Percentiles rank a stretch among this genome's conserved stretches.
Evolutionary conservation across 2,888 invertebrate species (phyloP).

Genomic region (Rhabditoides inermis): DNA sequence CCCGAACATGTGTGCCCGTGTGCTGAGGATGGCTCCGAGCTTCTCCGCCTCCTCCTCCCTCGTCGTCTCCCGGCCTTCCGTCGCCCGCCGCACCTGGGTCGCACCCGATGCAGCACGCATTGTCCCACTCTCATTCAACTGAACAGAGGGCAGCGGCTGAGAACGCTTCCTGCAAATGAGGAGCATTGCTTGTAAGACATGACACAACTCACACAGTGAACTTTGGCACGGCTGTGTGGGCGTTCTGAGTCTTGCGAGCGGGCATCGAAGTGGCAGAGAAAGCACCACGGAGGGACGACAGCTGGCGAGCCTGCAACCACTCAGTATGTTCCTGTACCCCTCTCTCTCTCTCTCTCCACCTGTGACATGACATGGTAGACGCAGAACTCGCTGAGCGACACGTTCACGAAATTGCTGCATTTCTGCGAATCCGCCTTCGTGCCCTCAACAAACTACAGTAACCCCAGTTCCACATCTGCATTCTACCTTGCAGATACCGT

Average conservation of each 20-base stretch:
- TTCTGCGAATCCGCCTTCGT: constrained; percentile 2
- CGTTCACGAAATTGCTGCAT: constrained; percentile 43
- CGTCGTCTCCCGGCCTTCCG: constrained; percentile 14
- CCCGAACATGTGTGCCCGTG: constrained; percentile 4
- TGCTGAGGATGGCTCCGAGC: constrained; percentile 14
- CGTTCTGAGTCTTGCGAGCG: too few relatives aligned
- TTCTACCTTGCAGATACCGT: constrained; percentile 35
- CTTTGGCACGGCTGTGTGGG: too few relatives aligned
- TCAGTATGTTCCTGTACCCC: not conserved
- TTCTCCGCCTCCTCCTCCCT: constrained; percentile 18
- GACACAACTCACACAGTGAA: too few relatives aligned
- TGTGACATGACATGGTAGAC: constrained; percentile 38
- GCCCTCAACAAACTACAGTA: not conserved
- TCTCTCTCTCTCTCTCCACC: too few relatives aligned
- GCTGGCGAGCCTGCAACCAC: not conserved
- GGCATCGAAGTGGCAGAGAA: too few relatives aligned
- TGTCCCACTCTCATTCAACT: too few relatives aligned
- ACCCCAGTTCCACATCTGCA: not conserved
- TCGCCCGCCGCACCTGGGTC: constrained; percentile 8
- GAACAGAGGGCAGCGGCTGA: too few relatives aligned
- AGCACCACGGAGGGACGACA: too few relatives aligned
- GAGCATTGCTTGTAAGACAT: too few relatives aligned
- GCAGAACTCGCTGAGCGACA: constrained; percentile 33
- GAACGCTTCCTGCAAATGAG: too few relatives aligned
- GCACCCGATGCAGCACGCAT: constrained; percentile 14